phyloP scores from a whole-genome alignment of 2,113 vertebrate species.

The Lota lota region DNA sequence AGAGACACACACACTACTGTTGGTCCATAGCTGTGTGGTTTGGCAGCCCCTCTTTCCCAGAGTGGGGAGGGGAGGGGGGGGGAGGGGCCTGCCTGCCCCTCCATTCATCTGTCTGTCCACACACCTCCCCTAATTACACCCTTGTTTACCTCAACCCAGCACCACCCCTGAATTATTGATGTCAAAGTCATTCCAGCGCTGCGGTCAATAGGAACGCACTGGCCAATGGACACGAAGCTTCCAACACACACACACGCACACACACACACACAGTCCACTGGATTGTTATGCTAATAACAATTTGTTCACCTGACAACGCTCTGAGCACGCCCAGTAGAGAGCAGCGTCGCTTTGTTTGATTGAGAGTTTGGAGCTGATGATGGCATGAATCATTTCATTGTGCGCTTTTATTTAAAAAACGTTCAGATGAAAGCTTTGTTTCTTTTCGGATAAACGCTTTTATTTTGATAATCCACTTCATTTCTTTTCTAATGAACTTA shows the following conservation, averaged over 20 bases:
- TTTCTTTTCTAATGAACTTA: too few species aligned
- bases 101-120: constrained; percentile 68
- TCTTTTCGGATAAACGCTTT: too few species aligned
- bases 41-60: constrained; percentile 50
- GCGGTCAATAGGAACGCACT: constrained; percentile 40
- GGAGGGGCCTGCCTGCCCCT: constrained; percentile 44
- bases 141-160: constrained; percentile 68
- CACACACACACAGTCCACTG: constrained; percentile 15
- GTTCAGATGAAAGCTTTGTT: too few species aligned
- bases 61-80: too few species aligned
- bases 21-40: constrained; percentile 13
- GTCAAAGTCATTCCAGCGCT: constrained; percentile 51
- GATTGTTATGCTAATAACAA: constrained; percentile 49
- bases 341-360: neutral
- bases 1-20: neutral
- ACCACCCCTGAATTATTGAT: constrained; percentile 64
- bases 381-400: too few species aligned
- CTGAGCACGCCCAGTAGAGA: constrained; percentile 1
- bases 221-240: constrained; percentile 45
- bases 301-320: constrained; percentile 35
- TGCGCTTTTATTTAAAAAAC: too few species aligned
- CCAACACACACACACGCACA: constrained; percentile 25
- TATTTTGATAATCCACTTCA: too few species aligned
- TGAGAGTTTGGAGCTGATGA: too few species aligned
- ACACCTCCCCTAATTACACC: constrained; percentile 67